phyloP scores from a whole-genome alignment of 2,797 vertebrate genomes.

The Pseudochromis fuscus region DNA sequence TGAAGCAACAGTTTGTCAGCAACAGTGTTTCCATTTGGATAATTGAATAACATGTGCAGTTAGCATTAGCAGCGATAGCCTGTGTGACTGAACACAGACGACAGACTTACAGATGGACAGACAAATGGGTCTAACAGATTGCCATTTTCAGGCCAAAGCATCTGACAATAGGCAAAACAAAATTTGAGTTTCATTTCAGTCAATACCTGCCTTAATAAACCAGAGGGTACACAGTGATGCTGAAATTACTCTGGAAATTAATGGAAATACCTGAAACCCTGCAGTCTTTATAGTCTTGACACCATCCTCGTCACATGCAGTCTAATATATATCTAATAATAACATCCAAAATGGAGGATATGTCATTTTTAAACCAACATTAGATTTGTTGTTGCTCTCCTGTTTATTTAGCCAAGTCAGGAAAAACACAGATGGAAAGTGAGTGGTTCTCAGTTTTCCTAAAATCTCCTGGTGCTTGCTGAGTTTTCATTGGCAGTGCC shows the following conservation, averaged over 20 bases:
- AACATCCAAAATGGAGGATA: conserved; percentile 8
- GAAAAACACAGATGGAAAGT: conserved; percentile 22
- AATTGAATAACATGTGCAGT: conserved; percentile 24
- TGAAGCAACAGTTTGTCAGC: too few species aligned
- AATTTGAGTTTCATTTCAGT: conserved; percentile 45
- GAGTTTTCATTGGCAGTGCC: conserved; percentile 56
- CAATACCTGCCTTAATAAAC: conserved; percentile 30
- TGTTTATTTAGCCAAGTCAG: conserved; percentile 17
- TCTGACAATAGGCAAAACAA: conserved; percentile 42
- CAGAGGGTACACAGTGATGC: background rate
- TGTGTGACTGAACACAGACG: conserved; percentile 35
- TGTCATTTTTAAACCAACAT: background rate
- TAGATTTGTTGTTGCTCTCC: background rate
- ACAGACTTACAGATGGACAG: conserved; percentile 49
- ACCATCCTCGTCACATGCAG: too few species aligned
- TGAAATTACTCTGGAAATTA: conserved; percentile 14
- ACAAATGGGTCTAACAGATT: conserved; percentile 54
- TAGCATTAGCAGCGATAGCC: conserved; percentile 36
- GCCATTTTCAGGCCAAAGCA: conserved; percentile 38
- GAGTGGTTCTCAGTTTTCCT: conserved; percentile 12
- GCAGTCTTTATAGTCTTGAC: too few species aligned
- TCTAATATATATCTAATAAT: background rate
- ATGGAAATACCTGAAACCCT: background rate
- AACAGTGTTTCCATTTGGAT: background rate
- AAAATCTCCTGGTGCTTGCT: conserved; percentile 27